Percentiles rank a stretch among this genome's conserved stretches.
phyloP scores from a whole-genome alignment of 2,113 vertebrate species.

The Campylomormyrus numenius region DNA sequence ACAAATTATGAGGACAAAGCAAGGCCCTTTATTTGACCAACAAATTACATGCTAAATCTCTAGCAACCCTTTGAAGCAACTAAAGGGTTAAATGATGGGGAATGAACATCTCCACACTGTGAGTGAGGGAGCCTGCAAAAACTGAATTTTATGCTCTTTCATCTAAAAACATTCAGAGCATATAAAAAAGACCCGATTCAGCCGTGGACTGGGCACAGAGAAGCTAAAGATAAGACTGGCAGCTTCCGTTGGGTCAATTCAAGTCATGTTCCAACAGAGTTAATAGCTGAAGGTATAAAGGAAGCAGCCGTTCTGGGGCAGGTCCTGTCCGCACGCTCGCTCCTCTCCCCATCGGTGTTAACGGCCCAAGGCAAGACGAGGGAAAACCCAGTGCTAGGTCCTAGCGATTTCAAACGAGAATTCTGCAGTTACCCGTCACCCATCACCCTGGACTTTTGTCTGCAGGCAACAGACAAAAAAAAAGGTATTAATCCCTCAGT shows the following conservation, averaged over 20 bases:
- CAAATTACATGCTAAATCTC: background rate
- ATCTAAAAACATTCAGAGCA: slow-evolving; percentile 6
- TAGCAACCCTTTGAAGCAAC: background rate
- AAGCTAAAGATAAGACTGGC: background rate
- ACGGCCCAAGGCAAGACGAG: background rate
- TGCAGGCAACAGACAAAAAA: background rate
- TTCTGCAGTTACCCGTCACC: background rate
- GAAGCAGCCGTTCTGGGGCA: background rate
- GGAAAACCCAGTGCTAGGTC: background rate
- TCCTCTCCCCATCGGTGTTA: background rate
- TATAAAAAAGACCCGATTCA: background rate
- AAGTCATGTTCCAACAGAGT: background rate
- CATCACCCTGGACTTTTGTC: background rate
- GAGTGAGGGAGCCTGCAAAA: background rate
- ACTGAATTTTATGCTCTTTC: background rate
- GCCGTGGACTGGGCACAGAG: background rate
- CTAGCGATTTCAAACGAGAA: background rate
- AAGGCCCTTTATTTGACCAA: background rate
- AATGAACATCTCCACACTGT: background rate
- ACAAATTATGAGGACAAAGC: background rate
- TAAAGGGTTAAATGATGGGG: background rate
- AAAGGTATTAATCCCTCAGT: background rate
- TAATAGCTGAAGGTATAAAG: background rate
- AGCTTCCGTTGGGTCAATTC: background rate
- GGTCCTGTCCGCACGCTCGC: background rate